Conservation (phyloP, 2,888 invertebrate genomes). For the Caenorhabditis imperialis region DNA sequence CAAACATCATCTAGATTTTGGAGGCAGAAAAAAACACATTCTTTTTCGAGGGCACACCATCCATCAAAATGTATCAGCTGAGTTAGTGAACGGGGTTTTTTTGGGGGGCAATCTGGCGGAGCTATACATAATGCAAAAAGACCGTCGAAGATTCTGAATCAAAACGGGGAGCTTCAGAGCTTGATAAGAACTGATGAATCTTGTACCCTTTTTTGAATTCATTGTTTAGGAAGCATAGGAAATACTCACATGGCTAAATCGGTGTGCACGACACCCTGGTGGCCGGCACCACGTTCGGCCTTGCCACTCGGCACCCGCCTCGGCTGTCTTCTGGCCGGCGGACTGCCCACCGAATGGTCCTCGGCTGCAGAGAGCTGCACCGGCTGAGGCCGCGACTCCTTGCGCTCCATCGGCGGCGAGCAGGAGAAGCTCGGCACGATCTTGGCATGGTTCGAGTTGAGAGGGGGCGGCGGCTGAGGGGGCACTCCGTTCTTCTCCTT, state of each 20-base stretch:
- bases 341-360: constrained; percentile 39
- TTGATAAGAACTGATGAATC: no score
- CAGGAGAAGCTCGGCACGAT: constrained; percentile 36
- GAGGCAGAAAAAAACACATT: no score
- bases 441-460: constrained; percentile 32
- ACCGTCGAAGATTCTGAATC: no score
- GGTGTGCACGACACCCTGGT: constrained; percentile 28
- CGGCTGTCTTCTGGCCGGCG: constrained; percentile 31
- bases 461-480: background rate
- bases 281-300: background rate
- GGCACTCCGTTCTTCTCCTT: constrained; percentile 33
- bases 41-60: no score
- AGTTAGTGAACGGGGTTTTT: no score
- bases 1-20: no score
- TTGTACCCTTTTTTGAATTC: no score
- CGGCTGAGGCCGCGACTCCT: constrained; percentile 9
- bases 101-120: no score
- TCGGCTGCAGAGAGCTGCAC: background rate
- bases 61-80: no score
- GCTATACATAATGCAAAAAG: no score
- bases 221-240: background rate
- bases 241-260: constrained; percentile 52
- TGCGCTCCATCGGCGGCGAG: constrained; percentile 31
- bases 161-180: no score
- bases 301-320: constrained; percentile 41